Evolutionary conservation across 2,888 invertebrate genomes (phyloP).

Genomic region (Crematogaster levior): DNA sequence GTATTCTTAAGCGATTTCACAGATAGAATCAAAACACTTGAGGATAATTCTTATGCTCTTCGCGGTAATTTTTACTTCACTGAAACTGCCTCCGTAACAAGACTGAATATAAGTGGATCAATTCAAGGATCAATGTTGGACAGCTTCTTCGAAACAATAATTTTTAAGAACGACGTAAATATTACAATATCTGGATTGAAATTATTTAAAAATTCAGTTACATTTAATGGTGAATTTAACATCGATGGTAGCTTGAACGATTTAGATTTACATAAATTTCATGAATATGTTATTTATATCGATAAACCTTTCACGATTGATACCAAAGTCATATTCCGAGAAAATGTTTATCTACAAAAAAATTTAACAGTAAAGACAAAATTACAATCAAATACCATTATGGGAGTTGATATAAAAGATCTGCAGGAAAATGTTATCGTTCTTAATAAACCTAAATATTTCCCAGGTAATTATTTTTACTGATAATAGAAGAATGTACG

Average conservation of each 20-base stretch:
- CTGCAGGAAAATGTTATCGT: slow-evolving; percentile 70
- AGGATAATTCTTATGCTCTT: slow-evolving; percentile 62
- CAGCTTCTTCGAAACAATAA: slow-evolving; percentile 66
- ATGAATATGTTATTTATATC: slow-evolving; percentile 72
- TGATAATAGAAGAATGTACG: background rate
- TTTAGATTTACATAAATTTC: slow-evolving; percentile 74
- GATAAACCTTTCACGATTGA: slow-evolving; percentile 68
- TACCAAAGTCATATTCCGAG: slow-evolving; percentile 70
- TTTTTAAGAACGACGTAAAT: slow-evolving; percentile 66
- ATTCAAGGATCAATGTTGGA: slow-evolving; percentile 67
- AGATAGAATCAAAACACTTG: slow-evolving; percentile 61
- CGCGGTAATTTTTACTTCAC: slow-evolving; percentile 68
- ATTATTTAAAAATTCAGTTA: slow-evolving; percentile 70
- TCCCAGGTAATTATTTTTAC: slow-evolving; percentile 68
- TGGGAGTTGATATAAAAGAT: slow-evolving; percentile 71
- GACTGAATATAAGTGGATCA: slow-evolving; percentile 64
- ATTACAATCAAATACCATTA: slow-evolving; percentile 69
- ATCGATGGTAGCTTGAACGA: slow-evolving; percentile 74
- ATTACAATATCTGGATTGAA: slow-evolving; percentile 72
- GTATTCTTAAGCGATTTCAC: slow-evolving; percentile 60
- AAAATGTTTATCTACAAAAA: slow-evolving; percentile 66
- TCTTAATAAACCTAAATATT: slow-evolving; percentile 67
- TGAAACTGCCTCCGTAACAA: slow-evolving; percentile 55
- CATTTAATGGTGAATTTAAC: slow-evolving; percentile 64
- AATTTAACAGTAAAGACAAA: slow-evolving; percentile 67